Conservation (phyloP, 2,797 vertebrate species). For the Macrochelys suwanniensis region DNA sequence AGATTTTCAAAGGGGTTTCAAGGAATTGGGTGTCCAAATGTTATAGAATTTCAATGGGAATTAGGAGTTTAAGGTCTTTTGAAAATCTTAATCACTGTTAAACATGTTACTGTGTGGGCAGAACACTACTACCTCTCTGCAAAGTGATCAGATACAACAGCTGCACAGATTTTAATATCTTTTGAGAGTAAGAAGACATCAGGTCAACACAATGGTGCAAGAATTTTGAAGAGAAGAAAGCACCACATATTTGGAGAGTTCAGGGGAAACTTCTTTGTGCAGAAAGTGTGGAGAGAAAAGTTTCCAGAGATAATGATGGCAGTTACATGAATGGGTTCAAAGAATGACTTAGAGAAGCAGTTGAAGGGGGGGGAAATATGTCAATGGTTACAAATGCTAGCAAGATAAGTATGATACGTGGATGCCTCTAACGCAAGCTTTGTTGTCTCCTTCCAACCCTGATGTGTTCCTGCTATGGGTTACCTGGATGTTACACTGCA, state of each 20-base stretch:
- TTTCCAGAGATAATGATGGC: neutral
- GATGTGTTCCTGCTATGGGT: accelerated
- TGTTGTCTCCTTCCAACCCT: neutral
- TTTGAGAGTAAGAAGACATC: neutral
- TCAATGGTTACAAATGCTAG: neutral
- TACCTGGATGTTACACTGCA: accelerated
- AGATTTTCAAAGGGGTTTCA: neutral
- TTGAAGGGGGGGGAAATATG: neutral
- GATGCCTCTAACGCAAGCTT: neutral
- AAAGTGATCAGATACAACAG: neutral
- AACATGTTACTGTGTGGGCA: neutral
- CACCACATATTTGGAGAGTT: neutral
- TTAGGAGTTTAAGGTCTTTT: neutral
- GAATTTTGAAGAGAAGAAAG: neutral
- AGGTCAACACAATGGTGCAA: neutral
- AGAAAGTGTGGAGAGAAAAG: neutral
- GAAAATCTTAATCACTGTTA: neutral
- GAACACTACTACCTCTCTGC: neutral
- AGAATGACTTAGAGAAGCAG: neutral
- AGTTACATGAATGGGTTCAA: neutral
- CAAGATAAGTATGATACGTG: neutral
- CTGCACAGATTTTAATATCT: neutral
- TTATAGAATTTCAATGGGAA: neutral
- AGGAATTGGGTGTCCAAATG: neutral
- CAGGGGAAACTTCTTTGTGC: neutral